Conservation (phyloP, 2,888 invertebrate genomes). For the Orgyia antiqua region DNA sequence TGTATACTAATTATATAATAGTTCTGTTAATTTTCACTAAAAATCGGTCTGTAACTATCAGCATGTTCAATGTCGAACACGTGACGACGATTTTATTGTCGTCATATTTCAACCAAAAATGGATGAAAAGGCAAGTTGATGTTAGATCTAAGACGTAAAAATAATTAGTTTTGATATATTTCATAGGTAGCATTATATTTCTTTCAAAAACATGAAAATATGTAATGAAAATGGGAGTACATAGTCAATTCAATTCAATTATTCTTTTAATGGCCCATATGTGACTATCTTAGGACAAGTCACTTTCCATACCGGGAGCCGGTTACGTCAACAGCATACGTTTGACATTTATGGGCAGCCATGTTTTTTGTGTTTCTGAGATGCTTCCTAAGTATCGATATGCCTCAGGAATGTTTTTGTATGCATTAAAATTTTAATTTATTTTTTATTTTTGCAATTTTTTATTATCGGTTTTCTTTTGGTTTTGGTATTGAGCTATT, state of each 20-base stretch:
- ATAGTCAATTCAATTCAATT: no score
- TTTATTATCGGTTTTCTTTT: slow-evolving; percentile 1
- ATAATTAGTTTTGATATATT: background rate
- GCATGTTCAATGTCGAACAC: no score
- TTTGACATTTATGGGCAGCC: slow-evolving; percentile 3
- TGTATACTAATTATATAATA: no score
- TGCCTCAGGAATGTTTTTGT: slow-evolving; percentile 7
- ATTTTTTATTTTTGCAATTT: background rate
- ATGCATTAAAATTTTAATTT: slow-evolving; percentile 7
- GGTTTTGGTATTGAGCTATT: no score
- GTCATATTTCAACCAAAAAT: slow-evolving; percentile 1
- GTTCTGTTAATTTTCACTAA: no score
- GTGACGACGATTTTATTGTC: no score
- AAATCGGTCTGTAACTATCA: no score
- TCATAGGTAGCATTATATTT: slow-evolving; percentile 2
- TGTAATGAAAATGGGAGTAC: slow-evolving; percentile 7
- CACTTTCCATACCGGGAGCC: slow-evolving; percentile 5
- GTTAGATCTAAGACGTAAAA: slow-evolving; percentile 1
- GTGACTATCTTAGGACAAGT: no score
- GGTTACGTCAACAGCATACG: slow-evolving; percentile 6
- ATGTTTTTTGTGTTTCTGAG: background rate
- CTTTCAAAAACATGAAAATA: slow-evolving; percentile 4
- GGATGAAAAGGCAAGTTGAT: slow-evolving; percentile 1
- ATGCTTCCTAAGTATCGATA: slow-evolving; percentile 7
- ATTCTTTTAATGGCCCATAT: no score